Evolutionary conservation across 2,113 vertebrate species (phyloP).

Genomic region (Nyctereutes procyonoides): DNA sequence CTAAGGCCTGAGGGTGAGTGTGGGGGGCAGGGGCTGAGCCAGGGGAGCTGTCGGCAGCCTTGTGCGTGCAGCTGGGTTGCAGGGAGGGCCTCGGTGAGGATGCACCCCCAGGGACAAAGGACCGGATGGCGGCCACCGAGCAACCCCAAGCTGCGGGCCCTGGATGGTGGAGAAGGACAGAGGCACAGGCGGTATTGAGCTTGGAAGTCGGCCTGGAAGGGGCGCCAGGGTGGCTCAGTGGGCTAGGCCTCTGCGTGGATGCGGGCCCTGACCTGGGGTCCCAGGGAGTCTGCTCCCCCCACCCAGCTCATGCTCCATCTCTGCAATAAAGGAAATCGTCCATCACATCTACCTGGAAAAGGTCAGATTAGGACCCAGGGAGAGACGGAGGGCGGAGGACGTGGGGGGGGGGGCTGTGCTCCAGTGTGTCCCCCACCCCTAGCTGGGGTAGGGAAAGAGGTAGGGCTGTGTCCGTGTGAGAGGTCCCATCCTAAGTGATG

Average conservation of each 20-base stretch:
- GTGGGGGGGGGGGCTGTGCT: background rate
- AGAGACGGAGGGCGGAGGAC: background rate
- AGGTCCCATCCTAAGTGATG: background rate
- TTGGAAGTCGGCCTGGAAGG: background rate
- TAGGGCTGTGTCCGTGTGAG: fast-evolving
- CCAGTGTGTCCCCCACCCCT: background rate
- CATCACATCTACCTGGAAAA: background rate
- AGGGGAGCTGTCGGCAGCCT: too few species aligned
- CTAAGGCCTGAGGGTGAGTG: too few species aligned
- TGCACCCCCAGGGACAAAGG: too few species aligned
- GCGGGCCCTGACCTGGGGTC: background rate
- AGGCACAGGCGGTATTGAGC: background rate
- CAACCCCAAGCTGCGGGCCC: too few species aligned
- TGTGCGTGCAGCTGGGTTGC: too few species aligned
- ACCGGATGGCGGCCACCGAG: too few species aligned
- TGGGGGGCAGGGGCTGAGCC: too few species aligned
- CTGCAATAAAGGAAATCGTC: background rate
- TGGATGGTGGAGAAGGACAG: too few species aligned
- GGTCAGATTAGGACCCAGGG: background rate
- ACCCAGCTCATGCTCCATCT: background rate
- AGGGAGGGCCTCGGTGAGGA: background rate
- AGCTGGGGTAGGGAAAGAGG: background rate
- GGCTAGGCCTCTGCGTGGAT: background rate
- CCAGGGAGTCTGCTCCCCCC: background rate
- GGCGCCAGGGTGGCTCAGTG: background rate